A percentile compares a stretch with the other conserved stretches of the same genome.
Conservation (phyloP, 92 coral and sea anemone species). For the Diadumene lineata region DNA sequence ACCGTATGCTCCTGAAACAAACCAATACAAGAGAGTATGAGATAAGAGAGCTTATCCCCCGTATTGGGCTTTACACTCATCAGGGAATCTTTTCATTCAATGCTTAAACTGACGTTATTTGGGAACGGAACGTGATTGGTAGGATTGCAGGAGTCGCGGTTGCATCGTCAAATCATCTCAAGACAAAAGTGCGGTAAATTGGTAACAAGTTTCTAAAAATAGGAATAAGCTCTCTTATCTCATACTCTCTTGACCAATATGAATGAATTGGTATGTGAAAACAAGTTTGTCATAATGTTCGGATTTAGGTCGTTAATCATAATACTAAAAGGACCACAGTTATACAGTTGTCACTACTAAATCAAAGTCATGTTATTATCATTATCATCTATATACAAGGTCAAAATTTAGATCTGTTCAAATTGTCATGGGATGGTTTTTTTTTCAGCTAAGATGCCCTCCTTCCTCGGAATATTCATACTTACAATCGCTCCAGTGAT, state of each 20-base stretch:
- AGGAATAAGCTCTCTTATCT: too few species aligned
- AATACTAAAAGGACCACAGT: background rate
- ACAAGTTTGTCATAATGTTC: too few species aligned
- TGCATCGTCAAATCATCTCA: too few species aligned
- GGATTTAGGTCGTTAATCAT: background rate
- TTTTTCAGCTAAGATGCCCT: background rate
- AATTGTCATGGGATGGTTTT: background rate
- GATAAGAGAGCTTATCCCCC: background rate
- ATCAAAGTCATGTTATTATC: background rate
- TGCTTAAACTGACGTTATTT: background rate
- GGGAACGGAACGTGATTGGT: background rate
- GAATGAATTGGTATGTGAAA: too few species aligned
- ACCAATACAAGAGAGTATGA: background rate
- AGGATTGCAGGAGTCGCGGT: background rate
- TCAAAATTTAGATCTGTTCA: background rate
- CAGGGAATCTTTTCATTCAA: background rate
- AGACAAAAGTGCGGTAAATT: too few species aligned
- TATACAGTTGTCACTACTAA: background rate
- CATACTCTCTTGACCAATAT: too few species aligned
- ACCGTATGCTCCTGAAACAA: slow-evolving; percentile 30
- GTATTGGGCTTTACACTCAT: too few species aligned
- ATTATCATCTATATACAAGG: background rate
- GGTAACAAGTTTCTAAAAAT: too few species aligned
- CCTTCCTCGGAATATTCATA: background rate
- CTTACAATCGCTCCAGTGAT: slow-evolving; percentile 12